Base-by-base conservation (phyloP, 1,140 invertebrate genomes). In the Nasonia longicornis region DNA sequence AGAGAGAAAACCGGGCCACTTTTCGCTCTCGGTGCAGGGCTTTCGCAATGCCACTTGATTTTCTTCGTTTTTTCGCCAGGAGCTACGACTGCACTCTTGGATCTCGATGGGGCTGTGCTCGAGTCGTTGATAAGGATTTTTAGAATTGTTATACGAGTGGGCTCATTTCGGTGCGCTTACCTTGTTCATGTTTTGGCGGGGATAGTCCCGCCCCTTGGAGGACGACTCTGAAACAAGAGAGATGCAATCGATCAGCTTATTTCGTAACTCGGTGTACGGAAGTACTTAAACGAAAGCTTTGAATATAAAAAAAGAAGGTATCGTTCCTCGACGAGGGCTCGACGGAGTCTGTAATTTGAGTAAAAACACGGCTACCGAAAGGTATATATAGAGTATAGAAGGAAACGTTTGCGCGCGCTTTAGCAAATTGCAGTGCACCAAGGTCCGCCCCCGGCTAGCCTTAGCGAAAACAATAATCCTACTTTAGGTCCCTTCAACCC, bases 181-280 rank as follows among this genome's bases (percentile, higher is more conserved):
- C 89, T 91, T 91, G 85, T 88, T 91, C 90, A 91, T 91, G 87
- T 88, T 91, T 88, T 88, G 89, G 87, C 89, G 89, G 89, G 89
- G 87, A 89, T 83, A 88, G 80, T 90, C 89, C 89, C 89, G 89
- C 86, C 89, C 85, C 77, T 82, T 80, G 73, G 83, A 84, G 83
- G 86, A 83, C 85, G 86, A 88, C 88, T 89, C 90, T 91, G 88
- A 35, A 90, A 91, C 83, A 88, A 69, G 85, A 85, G 80, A 85
- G 86, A 83, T 26, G 26, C 22, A 29, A 67, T 67, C 26, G 26
- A 58, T 67, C 22, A 67, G 22, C 3, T 11, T 16, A 58, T 29
- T 29, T 29, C 29, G 26, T 31, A 3, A 26, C 63, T 22, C 7
- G 16, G 2, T 67, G 12, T 29, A 10, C 8, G 22, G n/a, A 4